phyloP scores from a whole-genome alignment of 53 echinoderm and acorn worm species.

The Apostichopus leukothele region DNA sequence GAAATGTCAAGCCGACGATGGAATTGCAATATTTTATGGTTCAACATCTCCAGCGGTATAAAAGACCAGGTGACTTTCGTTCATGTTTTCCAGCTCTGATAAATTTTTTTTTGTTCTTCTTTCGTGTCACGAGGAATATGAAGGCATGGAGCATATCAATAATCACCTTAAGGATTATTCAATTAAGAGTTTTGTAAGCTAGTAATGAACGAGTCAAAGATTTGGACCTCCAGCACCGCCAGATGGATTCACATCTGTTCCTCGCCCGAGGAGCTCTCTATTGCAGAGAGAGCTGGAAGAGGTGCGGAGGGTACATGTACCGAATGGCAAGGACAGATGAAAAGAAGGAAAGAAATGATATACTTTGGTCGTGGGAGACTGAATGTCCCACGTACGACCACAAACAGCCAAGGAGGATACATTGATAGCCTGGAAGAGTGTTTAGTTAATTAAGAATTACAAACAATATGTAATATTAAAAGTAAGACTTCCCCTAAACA shows the following conservation, averaged over 20 bases:
- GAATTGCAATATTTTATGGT: not conserved
- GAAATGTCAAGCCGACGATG: constrained; percentile 32
- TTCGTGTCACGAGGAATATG: not conserved
- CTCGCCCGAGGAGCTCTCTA: constrained; percentile 14
- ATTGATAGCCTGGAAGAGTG: too few relatives aligned
- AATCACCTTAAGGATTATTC: constrained; percentile 41
- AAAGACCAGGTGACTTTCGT: not conserved
- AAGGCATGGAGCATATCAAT: constrained; percentile 10
- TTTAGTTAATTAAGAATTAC: too few relatives aligned
- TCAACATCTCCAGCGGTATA: not conserved
- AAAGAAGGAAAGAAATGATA: not conserved
- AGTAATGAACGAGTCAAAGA: constrained; percentile 30
- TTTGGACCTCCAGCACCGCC: constrained; percentile 30
- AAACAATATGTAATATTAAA: too few relatives aligned
- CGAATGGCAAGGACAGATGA: not conserved
- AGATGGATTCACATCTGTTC: constrained; percentile 26
- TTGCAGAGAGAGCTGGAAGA: not conserved
- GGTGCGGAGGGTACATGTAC: not conserved
- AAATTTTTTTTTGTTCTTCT: not conserved
- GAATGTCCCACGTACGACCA: not conserved
- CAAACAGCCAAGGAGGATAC: not conserved
- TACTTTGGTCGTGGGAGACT: not conserved
- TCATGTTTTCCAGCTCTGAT: not conserved
- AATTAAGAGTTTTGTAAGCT: constrained; percentile 23
- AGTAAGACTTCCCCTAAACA: too few relatives aligned